Conservation (phyloP, 2,888 invertebrate genomes). For the Lamellibrachia columna region DNA sequence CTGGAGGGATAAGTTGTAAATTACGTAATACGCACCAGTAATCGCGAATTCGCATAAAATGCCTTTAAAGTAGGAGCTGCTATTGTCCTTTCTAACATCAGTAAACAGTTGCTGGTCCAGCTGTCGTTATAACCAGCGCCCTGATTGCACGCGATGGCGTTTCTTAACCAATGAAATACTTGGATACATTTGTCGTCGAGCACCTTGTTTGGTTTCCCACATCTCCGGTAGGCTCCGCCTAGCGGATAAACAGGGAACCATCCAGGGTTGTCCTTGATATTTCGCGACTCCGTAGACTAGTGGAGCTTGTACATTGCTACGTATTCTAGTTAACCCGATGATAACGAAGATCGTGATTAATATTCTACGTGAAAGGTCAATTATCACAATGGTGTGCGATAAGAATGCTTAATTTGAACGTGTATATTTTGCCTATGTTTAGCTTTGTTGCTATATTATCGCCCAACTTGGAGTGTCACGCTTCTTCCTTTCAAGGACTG, state of each 20-base stretch:
- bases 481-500: no score
- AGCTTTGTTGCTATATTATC: neutral
- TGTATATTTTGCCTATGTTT: neutral
- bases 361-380: constrained; percentile 16
- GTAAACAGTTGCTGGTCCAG: constrained; percentile 6
- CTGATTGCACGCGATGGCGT: neutral
- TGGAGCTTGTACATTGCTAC: neutral
- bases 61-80: neutral
- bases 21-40: constrained; percentile 8
- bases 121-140: neutral
- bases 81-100: constrained; percentile 12
- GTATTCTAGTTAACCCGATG: neutral
- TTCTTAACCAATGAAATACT: neutral
- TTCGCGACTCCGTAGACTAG: neutral
- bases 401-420: neutral
- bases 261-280: neutral
- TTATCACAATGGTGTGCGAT: neutral
- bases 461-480: neutral
- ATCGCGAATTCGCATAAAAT: neutral
- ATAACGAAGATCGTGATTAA: neutral
- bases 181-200: neutral
- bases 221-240: neutral
- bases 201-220: neutral
- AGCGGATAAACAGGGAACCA: neutral
- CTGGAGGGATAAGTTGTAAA: neutral